A percentile compares a stretch with the other conserved stretches of the same genome.
Conservation (phyloP, 2,888 invertebrate species). For the Molorchus minor region DNA sequence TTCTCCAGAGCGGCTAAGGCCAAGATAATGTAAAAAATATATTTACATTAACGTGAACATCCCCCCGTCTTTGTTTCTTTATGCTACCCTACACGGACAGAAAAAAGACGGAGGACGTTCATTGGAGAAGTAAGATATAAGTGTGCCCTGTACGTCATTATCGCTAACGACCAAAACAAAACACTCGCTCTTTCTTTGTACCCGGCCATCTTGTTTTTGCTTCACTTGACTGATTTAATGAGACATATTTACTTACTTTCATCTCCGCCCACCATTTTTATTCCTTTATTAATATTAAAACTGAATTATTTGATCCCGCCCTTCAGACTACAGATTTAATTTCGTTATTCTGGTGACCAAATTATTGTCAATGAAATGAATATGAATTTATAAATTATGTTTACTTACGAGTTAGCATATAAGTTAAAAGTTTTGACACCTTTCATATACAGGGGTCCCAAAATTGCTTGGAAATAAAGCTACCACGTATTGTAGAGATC, state of each 20-base stretch:
- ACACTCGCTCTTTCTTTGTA: constrained; percentile 58
- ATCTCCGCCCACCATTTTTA: constrained; percentile 27
- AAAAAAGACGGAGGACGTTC: constrained; percentile 34
- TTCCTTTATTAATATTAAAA: constrained; percentile 10
- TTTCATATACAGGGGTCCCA: too few species aligned
- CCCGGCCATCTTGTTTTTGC: constrained; percentile 62
- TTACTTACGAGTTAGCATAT: too few species aligned
- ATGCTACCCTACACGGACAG: constrained; percentile 9
- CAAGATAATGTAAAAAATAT: constrained; percentile 54
- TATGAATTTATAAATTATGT: too few species aligned
- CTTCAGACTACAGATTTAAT: neutral
- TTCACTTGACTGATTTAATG: constrained; percentile 60
- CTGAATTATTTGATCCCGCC: neutral
- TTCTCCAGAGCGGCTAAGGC: constrained; percentile 52
- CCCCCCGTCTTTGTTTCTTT: constrained; percentile 23
- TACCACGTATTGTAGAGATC: too few species aligned
- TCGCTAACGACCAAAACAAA: constrained; percentile 61
- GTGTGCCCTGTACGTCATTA: constrained; percentile 58
- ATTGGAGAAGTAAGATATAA: constrained; percentile 44
- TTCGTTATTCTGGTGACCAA: too few species aligned
- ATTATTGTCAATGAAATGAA: too few species aligned
- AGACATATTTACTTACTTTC: constrained; percentile 48
- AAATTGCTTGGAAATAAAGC: too few species aligned
- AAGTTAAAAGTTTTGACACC: too few species aligned
- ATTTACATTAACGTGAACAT: constrained; percentile 46